These are phyloP conservation scores for Pantherophis guttatus DNA, from an alignment of 2,113 vertebrate species.

Conservation along the genomic window DNA sequence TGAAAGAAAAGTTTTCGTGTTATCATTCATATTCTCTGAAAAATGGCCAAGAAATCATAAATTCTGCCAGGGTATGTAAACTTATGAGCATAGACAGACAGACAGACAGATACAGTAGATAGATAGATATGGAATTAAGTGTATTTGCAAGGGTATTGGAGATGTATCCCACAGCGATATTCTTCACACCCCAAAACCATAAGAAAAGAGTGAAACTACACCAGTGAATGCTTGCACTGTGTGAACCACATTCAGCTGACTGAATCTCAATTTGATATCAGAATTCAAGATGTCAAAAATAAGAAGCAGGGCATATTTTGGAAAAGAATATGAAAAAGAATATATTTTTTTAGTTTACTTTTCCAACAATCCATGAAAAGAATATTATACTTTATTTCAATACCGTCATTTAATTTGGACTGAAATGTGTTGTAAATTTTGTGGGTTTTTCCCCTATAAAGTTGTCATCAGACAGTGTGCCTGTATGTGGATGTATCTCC, in stretches of 20 bases:
- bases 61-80: no score
- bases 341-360: background rate
- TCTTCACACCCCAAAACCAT: background rate
- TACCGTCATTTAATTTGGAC: background rate
- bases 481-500: no score
- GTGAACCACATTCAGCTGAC: background rate
- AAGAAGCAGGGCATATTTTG: background rate
- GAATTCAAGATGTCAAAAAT: background rate
- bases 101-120: no score
- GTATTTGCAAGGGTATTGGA: background rate
- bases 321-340: background rate
- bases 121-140: background rate
- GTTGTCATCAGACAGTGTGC: background rate
- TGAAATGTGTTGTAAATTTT: background rate
- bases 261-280: background rate
- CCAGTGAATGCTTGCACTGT: background rate
- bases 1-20: no score
- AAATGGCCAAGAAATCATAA: no score
- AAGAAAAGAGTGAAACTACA: background rate
- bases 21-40: no score
- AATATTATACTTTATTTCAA: background rate
- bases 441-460: background rate
- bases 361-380: background rate
- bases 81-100: no score
- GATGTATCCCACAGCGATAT: background rate